These are phyloP conservation scores for Ariopsis seemanni DNA, from an alignment of 2,113 vertebrate species.

Conservation along the genomic window DNA sequence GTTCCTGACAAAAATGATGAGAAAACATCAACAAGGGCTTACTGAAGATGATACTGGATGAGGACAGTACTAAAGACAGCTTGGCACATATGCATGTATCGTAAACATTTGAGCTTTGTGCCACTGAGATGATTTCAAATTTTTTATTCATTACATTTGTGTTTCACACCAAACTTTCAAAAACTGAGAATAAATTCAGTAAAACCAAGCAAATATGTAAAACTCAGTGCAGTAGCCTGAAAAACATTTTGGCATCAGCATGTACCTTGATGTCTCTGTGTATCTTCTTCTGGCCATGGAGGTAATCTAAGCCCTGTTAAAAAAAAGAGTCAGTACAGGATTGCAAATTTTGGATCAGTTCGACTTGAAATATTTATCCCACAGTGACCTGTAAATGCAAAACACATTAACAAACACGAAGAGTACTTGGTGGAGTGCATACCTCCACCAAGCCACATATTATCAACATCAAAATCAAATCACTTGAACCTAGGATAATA, in stretches of 20 bases:
- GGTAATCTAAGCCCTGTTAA: slow-evolving; percentile 84
- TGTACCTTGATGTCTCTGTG: slow-evolving; percentile 90
- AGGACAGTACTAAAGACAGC: not conserved
- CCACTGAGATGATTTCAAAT: not conserved
- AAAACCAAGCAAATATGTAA: not conserved
- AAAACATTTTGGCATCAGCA: not conserved
- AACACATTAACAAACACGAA: not conserved
- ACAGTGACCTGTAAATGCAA: not conserved
- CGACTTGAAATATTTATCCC: not conserved
- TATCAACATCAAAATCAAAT: too few relatives aligned
- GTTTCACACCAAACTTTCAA: not conserved
- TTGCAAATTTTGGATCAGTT: not conserved
- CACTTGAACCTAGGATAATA: too few relatives aligned
- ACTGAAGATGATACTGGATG: too few relatives aligned
- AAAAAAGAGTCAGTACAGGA: not conserved
- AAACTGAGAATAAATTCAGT: not conserved
- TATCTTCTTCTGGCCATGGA: slow-evolving; percentile 88
- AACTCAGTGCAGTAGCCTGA: not conserved
- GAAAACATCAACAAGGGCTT: not conserved
- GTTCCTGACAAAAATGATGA: not conserved
- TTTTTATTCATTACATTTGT: not conserved
- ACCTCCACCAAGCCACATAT: too few relatives aligned
- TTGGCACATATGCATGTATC: not conserved
- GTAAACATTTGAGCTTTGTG: too few relatives aligned
- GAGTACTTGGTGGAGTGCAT: too few relatives aligned